These are phyloP conservation scores for Drosophila mayri DNA, from an alignment of 1,140 invertebrate species.

Conservation along the genomic window DNA sequence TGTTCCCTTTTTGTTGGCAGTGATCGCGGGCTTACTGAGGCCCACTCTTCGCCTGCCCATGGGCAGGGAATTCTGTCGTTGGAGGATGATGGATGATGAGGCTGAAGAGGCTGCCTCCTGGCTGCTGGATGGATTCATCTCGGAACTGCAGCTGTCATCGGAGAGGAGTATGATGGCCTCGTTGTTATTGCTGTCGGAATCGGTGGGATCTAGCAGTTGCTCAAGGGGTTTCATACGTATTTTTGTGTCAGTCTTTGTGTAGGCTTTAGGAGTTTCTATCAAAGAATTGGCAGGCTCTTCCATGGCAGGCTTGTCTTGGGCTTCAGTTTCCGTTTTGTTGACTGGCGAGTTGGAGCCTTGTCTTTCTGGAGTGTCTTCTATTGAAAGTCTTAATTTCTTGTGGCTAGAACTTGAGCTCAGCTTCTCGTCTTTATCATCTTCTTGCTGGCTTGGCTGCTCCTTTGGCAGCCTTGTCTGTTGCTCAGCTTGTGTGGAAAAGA, in stretches of 20 bases:
- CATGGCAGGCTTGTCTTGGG: background rate
- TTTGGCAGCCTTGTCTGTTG: conserved; percentile 1
- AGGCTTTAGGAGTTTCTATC: conserved; percentile 5
- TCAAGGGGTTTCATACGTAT: conserved; percentile 25
- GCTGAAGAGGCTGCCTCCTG: conserved; percentile 25
- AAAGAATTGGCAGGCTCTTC: background rate
- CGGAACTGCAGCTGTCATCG: conserved; percentile 50
- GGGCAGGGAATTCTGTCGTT: conserved; percentile 30
- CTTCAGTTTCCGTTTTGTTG: background rate
- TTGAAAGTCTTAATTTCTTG: conserved; percentile 32
- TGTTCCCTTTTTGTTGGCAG: conserved; percentile 33
- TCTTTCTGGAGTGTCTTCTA: background rate
- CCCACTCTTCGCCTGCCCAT: conserved; percentile 45
- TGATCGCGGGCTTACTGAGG: conserved; percentile 57
- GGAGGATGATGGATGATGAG: background rate
- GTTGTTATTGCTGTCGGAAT: conserved; percentile 25
- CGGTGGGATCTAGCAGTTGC: background rate
- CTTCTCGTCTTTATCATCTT: conserved; percentile 9
- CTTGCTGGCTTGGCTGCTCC: conserved; percentile 1
- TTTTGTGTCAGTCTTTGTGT: background rate
- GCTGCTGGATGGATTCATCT: conserved; percentile 34
- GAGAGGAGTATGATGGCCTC: conserved; percentile 41
- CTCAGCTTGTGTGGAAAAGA: conserved; percentile 51
- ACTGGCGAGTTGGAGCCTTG: background rate
- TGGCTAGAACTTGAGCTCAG: background rate